Evolutionary conservation across 2,113 vertebrate genomes (phyloP), one percentile per base, ranked within the genome.

Genomic region (Oreochromis spilurus): DNA sequence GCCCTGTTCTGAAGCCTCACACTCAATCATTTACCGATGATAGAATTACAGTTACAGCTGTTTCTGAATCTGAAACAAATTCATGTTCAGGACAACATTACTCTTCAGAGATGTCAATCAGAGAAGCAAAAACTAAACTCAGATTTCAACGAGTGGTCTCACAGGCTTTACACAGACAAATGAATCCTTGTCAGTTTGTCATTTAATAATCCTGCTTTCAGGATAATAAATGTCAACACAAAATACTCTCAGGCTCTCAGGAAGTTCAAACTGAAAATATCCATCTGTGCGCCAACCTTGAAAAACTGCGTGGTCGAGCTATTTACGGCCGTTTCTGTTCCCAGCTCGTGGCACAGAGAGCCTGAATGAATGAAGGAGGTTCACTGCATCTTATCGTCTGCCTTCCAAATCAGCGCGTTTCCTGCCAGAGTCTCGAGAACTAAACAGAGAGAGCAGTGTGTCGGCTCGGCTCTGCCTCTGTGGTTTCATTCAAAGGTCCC

Each of bases 371-470:
- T 86, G 86, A 58, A 89, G 75, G 79, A 58, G 85, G n/a, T 84
- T 91, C 81, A 88, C 87, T 52, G 88, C 80, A 34, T 91, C 90
- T 90, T 85, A 91, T 90, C 84, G 72, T 81, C 83, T 52, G 85
- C 78, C 89, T 85, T 92, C 84, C 84, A 91, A 87, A 92, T 89
- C 91, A 91, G 83, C 9, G 82, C 85, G 78, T 86, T 91, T 90
- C 83, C 88, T 81, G 82, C 83, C 29, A 5, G 82, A 79, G 89
- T 75, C 90, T 87, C 3, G 2, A 89, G 89, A 87, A 90, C 82
- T n/a, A n/a, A 91, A 95, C 94, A 96, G 91, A 95, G 91, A 34
- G n/a, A 67, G 77, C 90, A 93, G 92, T 94, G 95, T 95, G 79
- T 90, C 5, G 3, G 79, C 84, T 60, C 3, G 1, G 54, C 88